Evolutionary conservation across 2,797 vertebrate species (phyloP).

Genomic region (Morus bassanus): DNA sequence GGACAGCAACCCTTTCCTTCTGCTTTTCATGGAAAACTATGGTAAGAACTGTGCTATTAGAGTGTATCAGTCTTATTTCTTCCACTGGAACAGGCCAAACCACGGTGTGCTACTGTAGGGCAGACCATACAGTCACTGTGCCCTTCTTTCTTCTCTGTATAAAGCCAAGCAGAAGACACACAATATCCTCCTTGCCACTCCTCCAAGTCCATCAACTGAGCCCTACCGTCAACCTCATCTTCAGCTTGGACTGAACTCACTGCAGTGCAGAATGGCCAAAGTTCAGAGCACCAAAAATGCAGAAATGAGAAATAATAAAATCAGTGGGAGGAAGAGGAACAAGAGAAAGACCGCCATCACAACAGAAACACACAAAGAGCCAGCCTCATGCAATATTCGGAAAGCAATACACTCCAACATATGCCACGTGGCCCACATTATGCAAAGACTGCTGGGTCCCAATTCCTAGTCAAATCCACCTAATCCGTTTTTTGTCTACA

Average conservation of each 20-base stretch:
- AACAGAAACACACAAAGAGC: not conserved
- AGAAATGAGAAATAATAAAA: not conserved
- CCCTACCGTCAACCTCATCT: not conserved
- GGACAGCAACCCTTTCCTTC: not conserved
- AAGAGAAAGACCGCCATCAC: not conserved
- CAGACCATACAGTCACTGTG: not conserved
- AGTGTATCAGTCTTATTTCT: not conserved
- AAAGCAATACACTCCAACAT: fast-evolving
- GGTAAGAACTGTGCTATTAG: not conserved
- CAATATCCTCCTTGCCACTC: not conserved
- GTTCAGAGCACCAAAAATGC: not conserved
- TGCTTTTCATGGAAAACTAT: not conserved
- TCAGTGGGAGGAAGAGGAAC: not conserved
- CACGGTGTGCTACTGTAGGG: not conserved
- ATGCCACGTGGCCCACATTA: fast-evolving
- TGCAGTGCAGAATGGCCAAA: not conserved
- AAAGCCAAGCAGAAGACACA: not conserved
- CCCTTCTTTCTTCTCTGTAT: not conserved
- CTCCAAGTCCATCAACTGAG: not conserved
- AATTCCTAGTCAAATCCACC: not conserved
- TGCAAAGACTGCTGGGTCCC: not conserved
- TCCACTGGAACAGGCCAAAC: not conserved
- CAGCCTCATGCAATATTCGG: not conserved
- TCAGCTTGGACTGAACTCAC: not conserved
- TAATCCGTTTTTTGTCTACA: not conserved